phyloP scores from a whole-genome alignment of 2,113 vertebrate genomes.

The Mastomys natalensis region DNA sequence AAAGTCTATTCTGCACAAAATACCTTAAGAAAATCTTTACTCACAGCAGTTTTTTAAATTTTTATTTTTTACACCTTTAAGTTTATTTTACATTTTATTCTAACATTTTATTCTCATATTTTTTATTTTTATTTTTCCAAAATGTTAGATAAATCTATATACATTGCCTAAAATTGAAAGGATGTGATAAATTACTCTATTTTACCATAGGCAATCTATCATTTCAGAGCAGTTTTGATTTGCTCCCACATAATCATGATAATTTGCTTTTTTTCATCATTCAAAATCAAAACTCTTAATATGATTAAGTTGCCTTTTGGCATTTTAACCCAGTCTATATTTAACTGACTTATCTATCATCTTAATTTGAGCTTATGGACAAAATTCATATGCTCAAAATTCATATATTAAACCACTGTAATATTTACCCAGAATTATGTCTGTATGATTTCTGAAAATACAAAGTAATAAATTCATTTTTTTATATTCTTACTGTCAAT shows the following conservation, averaged over 20 bases:
- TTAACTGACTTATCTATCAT: background rate
- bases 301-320: constrained; percentile 22
- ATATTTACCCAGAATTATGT: background rate
- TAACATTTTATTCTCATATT: too few relatives aligned
- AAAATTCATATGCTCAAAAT: background rate
- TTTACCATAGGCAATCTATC: background rate
- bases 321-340: background rate
- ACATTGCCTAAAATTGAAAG: background rate
- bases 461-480: constrained; percentile 12
- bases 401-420: background rate
- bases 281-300: constrained; percentile 43
- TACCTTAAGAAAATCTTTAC: background rate
- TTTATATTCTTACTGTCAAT: background rate
- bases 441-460: constrained; percentile 14
- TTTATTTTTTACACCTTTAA: background rate
- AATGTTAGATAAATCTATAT: constrained; percentile 28
- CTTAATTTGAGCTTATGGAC: background rate
- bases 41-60: too few relatives aligned
- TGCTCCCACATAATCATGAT: background rate
- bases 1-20: background rate
- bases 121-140: background rate
- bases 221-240: constrained; percentile 22
- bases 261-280: constrained; percentile 26
- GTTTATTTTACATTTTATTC: background rate
- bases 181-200: background rate